Conservation (phyloP, 2,888 invertebrate species). For the Melieria omissa region DNA sequence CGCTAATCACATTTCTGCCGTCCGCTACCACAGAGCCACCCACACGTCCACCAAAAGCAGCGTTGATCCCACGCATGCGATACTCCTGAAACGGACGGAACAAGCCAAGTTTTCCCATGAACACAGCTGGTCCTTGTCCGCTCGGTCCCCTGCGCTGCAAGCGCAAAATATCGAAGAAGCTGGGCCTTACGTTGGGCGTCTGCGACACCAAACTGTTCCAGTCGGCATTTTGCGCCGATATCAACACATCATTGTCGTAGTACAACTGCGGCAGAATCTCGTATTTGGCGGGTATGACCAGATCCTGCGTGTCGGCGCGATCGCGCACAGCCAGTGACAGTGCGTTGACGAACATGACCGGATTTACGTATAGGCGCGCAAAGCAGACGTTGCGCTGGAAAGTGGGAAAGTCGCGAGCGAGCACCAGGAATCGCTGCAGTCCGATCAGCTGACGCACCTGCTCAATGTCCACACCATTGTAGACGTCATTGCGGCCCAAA, state of each 20-base stretch:
- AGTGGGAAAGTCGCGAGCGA: slow-evolving; percentile 72
- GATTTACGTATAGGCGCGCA: slow-evolving; percentile 78
- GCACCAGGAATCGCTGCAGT: slow-evolving; percentile 49
- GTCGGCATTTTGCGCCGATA: slow-evolving; percentile 44
- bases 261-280: slow-evolving; percentile 82
- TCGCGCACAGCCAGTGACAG: slow-evolving; percentile 75
- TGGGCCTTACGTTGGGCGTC: slow-evolving; percentile 9
- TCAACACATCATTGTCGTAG: slow-evolving; percentile 68
- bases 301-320: slow-evolving; percentile 73
- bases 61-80: slow-evolving; percentile 15
- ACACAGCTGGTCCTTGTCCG: slow-evolving; percentile 3
- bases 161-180: slow-evolving; percentile 31
- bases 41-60: background rate
- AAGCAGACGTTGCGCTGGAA: slow-evolving; percentile 71
- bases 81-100: slow-evolving; percentile 28
- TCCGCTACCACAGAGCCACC: background rate
- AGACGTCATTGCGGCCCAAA: slow-evolving; percentile 46
- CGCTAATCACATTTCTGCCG: background rate
- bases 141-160: slow-evolving; percentile 17
- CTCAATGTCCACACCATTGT: slow-evolving; percentile 45
- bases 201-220: slow-evolving; percentile 47
- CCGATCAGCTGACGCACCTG: slow-evolving; percentile 49
- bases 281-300: slow-evolving; percentile 77
- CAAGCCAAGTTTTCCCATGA: slow-evolving; percentile 17
- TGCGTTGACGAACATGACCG: slow-evolving; percentile 79